Evolutionary conservation across 2,113 vertebrate genomes (phyloP), one percentile per base, ranked within the genome.

Genomic region (Microtus montanus): DNA sequence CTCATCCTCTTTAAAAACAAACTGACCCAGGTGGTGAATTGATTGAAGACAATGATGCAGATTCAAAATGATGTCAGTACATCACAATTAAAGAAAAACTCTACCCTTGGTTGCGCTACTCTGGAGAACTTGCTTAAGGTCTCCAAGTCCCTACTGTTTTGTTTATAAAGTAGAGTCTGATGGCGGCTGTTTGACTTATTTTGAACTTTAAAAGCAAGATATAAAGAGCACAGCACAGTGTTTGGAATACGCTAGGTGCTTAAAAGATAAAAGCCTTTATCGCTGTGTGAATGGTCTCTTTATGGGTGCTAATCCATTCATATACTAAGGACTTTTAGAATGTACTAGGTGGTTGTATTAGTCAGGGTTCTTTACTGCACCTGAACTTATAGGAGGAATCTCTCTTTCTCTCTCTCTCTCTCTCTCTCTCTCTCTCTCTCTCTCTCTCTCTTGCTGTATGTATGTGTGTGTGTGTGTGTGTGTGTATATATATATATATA

Each of bases 21-120:
- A 80, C 77, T 71, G 26, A 30, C 20, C 26, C 38, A 92, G 35
- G 44, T 19, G 78, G 22, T 63, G 94, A 82, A 86, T 33, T 14
- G 4, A 91, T n/a, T 89, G 66, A 89, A 79, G 94, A 88, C 35
- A 91, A 87, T 28, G 41, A 92, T 44, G n/a, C 35, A 94, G n/a
- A 90, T 84, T 80, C 58, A 86, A 94, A 95, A 61, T 70, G 22
- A 94, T 88, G 80, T 80, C 70, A 92, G 66, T 13, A 93, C 33
- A 93, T 70, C 73, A 92, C 7, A 92, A 82, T 13, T 71, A 15
- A 41, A 92, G 38, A 68, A 87, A 66, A n/a, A 28, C 41, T 87
- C 52, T 54, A 64, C 61, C n/a, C 52, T 88, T 87, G 20, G 7
- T 64, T 73, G 19, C 84, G 28, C 11, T 75, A 14, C 35, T 90